These are phyloP conservation scores for Tokudaia muenninki DNA, from an alignment of 2,797 vertebrate species.

Conservation along the genomic window DNA sequence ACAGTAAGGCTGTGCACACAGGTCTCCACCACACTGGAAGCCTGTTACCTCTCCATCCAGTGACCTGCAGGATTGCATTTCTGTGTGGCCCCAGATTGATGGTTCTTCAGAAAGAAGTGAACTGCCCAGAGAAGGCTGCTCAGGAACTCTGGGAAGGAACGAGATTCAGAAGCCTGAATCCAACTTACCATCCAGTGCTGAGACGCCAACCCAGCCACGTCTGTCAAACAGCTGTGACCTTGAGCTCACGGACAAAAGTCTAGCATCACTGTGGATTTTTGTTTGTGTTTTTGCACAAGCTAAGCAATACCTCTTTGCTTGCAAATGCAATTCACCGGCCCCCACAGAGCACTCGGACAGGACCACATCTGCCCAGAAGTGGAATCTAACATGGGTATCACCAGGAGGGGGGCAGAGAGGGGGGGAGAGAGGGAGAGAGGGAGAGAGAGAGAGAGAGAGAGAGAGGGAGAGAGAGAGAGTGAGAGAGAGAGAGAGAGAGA, in stretches of 20 bases:
- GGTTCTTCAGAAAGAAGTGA: not conserved
- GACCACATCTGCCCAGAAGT: not conserved
- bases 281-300: no score
- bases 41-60: not conserved
- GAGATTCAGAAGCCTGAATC: not conserved
- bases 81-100: not conserved
- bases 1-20: not conserved
- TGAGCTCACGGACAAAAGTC: rapidly evolving
- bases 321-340: no score
- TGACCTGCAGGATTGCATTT: not conserved
- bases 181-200: not conserved
- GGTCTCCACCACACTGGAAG: not conserved
- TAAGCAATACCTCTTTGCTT: not conserved
- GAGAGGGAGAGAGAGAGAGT: no score
- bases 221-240: not conserved
- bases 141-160: not conserved
- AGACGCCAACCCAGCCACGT: not conserved
- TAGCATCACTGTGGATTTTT: not conserved
- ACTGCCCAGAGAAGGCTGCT: not conserved
- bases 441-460: no score
- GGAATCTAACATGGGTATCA: not conserved
- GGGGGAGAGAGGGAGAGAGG: no score
- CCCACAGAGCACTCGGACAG: not conserved
- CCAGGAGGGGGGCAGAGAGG: not conserved
- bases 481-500: no score